These are phyloP conservation scores for Aquatica leii DNA, from an alignment of 2,888 invertebrate species.

Conservation along the genomic window DNA sequence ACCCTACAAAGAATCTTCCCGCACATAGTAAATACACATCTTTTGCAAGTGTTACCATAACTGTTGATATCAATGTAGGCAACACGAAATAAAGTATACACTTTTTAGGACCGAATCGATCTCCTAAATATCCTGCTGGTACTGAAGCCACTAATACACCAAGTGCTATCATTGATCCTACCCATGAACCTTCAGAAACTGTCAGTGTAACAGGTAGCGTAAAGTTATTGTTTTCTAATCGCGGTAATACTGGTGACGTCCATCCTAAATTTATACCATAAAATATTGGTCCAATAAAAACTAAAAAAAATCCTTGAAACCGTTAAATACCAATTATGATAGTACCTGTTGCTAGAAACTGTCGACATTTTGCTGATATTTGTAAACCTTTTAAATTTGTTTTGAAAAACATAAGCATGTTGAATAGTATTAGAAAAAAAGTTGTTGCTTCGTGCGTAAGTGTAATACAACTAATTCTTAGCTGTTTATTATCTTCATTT, in stretches of 20 bases:
- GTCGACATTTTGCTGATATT: constrained; percentile 14
- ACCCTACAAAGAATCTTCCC: constrained; percentile 77
- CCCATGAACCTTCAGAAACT: constrained; percentile 65
- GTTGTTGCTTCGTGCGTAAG: no score
- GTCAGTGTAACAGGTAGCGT: constrained; percentile 46
- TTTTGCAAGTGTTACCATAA: constrained; percentile 60
- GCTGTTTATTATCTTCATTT: no score
- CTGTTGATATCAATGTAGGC: constrained; percentile 70
- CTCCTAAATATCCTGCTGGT: constrained; percentile 73
- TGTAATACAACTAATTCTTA: no score
- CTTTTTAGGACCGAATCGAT: constrained; percentile 72
- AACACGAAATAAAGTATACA: constrained; percentile 69
- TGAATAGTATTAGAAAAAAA: no score
- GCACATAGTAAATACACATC: constrained; percentile 16
- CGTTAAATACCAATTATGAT: not conserved
- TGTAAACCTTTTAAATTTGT: no score
- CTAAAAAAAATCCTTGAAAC: not conserved
- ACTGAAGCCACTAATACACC: constrained; percentile 77
- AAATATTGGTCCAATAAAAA: constrained; percentile 52
- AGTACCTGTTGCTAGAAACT: constrained; percentile 25
- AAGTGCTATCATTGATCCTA: constrained; percentile 74
- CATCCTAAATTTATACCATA: not conserved
- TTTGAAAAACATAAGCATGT: no score
- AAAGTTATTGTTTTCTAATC: constrained; percentile 60
- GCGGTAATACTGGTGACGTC: constrained; percentile 78